Percentiles rank a stretch among this genome's conserved stretches.
These are phyloP conservation scores for Anarsia innoxiella DNA, from an alignment of 2,888 invertebrate genomes.

Conservation along the genomic window DNA sequence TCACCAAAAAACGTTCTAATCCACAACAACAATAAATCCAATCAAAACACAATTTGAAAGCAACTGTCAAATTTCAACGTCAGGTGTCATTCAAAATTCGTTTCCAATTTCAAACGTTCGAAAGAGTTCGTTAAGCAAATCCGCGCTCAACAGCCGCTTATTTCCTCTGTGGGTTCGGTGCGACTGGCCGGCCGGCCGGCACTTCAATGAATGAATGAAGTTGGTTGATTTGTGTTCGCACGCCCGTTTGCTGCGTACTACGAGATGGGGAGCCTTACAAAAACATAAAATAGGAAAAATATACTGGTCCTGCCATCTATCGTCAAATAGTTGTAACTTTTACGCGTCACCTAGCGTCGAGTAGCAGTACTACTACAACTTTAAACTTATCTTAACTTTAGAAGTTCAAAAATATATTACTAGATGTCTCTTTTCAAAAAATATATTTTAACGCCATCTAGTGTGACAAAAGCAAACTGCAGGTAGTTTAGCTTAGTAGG, in stretches of 20 bases:
- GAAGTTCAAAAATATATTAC: too few relatives aligned
- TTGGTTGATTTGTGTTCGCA: slow-evolving; percentile 33
- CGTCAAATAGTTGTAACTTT: not conserved
- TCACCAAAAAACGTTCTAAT: slow-evolving; percentile 23
- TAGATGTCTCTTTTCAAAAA: slow-evolving; percentile 1
- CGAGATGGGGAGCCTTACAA: too few relatives aligned
- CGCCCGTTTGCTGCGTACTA: too few relatives aligned
- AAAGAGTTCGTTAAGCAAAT: slow-evolving; percentile 57
- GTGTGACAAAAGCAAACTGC: too few relatives aligned
- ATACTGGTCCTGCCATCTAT: slow-evolving; percentile 36
- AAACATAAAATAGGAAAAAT: too few relatives aligned
- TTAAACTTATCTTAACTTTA: too few relatives aligned
- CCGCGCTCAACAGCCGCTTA: slow-evolving; percentile 11
- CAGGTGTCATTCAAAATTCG: slow-evolving; percentile 35
- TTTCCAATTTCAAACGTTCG: slow-evolving; percentile 50
- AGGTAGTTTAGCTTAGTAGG: too few relatives aligned
- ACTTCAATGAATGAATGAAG: slow-evolving; percentile 54
- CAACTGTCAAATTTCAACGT: slow-evolving; percentile 39
- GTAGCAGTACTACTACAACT: slow-evolving; percentile 6
- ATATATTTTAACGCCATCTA: not conserved
- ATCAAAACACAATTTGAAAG: slow-evolving; percentile 13
- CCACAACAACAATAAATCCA: slow-evolving; percentile 21
- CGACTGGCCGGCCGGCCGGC: slow-evolving; percentile 45
- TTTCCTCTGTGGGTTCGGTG: slow-evolving; percentile 18
- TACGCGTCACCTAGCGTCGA: slow-evolving; percentile 8